Base-by-base conservation (phyloP, 2,113 vertebrate genomes). In the Lucifuga dentata region DNA sequence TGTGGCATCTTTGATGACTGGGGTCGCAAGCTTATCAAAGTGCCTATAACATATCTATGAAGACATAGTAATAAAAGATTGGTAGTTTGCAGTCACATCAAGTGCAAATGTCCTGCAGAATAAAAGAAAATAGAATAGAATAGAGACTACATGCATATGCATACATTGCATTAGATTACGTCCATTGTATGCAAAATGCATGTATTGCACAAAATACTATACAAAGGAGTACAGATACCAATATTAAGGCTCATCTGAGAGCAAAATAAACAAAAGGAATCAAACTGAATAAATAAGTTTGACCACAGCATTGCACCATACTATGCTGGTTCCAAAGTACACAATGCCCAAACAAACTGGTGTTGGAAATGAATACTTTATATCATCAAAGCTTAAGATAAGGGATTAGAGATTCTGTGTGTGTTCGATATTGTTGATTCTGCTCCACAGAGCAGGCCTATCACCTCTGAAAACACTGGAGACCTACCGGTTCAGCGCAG, bases 381-480 rank as follows among this genome's bases (percentile, higher is more conserved):
- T 78, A 76, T 85, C 70, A 80, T 76, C 64, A 74, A 55, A 72
- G 65, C 71, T 83, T 76, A n/a, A 83, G 73, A 57, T 11, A 61
- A 67, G 38, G 61, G 51, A 75, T 79, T 68, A 53, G 52, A 40
- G 68, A 81, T 76, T 76, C 63, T 65, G 10, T 67, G 55, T 24
- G 21, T 67, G 57, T 86, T 84, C 46, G 10, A 38, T 85, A 84
- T 79, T 83, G 77, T 79, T 81, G 59, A 88, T 86, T 83, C 60
- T 80, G 72, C 80, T 79, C 80, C 52, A 68, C 17, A 6, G 56
- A 81, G 64, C 13, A 68, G 69, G 61, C 78, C 71, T 59, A 80
- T 85, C 78, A 84, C 73, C 80, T 84, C 48, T 77, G 82, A 90
- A 89, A 84, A 84, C 86, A 86, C 80, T 62, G 32, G 82, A 76